These are phyloP conservation scores for Linnaemya vulpina DNA, from an alignment of 2,888 invertebrate genomes.

Conservation along the genomic window DNA sequence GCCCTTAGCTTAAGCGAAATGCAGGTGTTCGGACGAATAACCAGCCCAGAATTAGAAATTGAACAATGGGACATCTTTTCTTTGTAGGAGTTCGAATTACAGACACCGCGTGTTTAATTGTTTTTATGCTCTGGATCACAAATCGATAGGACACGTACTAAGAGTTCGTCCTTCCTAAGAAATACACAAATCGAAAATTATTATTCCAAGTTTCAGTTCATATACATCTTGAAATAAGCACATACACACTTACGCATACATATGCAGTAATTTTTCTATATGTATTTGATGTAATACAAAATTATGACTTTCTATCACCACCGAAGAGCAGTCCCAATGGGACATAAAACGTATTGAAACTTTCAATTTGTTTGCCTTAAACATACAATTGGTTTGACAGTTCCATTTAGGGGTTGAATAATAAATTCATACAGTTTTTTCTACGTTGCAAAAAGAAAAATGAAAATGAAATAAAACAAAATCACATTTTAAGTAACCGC, in stretches of 20 bases:
- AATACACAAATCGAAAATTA: not conserved
- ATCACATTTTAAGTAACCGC: slow-evolving; percentile 50
- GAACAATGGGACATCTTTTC: too few species aligned
- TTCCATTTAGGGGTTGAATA: slow-evolving; percentile 47
- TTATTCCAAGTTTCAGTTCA: not conserved
- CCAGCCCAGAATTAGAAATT: too few species aligned
- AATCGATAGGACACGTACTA: too few species aligned
- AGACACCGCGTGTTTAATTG: too few species aligned
- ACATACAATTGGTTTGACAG: slow-evolving; percentile 33
- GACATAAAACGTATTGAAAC: slow-evolving; percentile 22
- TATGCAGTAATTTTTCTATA: not conserved
- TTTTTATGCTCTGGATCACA: too few species aligned
- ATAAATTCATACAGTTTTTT: not conserved
- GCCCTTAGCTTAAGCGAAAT: too few species aligned
- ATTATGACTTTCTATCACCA: slow-evolving; percentile 30
- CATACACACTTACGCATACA: too few species aligned
- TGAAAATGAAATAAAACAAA: slow-evolving; percentile 5
- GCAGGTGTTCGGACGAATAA: too few species aligned
- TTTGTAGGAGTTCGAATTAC: too few species aligned
- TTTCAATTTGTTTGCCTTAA: slow-evolving; percentile 42
- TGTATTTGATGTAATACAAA: slow-evolving; percentile 20
- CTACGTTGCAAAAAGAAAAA: not conserved
- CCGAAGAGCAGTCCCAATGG: slow-evolving; percentile 25
- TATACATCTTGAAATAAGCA: not conserved
- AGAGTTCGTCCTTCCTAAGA: too few species aligned